Base-by-base conservation (phyloP, 2,797 vertebrate species). In the Discoglossus pictus region DNA sequence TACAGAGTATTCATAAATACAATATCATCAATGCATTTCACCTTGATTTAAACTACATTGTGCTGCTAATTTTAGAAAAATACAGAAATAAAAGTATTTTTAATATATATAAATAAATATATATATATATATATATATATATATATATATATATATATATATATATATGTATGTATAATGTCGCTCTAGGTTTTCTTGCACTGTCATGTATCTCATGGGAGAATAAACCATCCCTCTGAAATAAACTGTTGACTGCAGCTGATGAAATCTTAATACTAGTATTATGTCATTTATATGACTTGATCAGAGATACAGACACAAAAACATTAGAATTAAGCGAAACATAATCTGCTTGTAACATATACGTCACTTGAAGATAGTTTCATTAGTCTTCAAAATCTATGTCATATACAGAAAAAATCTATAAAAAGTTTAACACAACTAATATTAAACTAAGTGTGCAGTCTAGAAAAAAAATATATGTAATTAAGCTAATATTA, bases 181-280 rank as follows among this genome's bases (percentile, higher is more conserved):
- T n/a, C n/a, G n/a, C n/a, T n/a, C 15, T 7, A 27, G 1, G 65
- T 36, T 62, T 52, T 65, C 73, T 46, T 73, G 18, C 54, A 65
- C 35, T 73, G 74, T 63, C 25, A 34, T 12, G 44, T 74, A 79
- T 60, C 1, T 52, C 38, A 25, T 61, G 12, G 25, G 56, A 74
- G 77, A 78, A 82, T 73, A 27, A 60, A 18, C 61, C 15, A 61
- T 76, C 65, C 73, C 75, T 73, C 65, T 51, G 68, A 23, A 16
- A 39, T 47, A 78, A 86, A 75, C 72, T 85, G 80, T 79, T 86
- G 79, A 79, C 73, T 62, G 12, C 38, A 70, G 56, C 16, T 60
- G 46, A 67, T 74, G 31, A 81, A 35, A 68, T 74, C 47, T 47
- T 68, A 54, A 51, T 18, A 35, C 13, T 47, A 13, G 44, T 34